Evolutionary conservation across 2,113 vertebrate genomes (phyloP), one percentile per base, ranked within the genome.

Genomic region (Ariopsis seemanni): DNA sequence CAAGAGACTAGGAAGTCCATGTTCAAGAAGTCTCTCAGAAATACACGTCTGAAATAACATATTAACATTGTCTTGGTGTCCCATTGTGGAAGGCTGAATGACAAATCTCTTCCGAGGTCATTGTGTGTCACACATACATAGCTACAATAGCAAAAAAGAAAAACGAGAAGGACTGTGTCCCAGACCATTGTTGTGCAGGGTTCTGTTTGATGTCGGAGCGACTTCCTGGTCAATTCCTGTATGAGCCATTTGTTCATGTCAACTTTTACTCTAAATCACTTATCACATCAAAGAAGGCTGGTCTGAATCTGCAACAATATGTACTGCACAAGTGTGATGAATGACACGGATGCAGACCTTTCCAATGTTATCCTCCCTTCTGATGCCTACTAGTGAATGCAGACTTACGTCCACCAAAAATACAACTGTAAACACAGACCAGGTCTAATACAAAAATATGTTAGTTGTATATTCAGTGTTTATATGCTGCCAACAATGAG

Each of bases 281-380:
- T 93, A 94, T 90, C 93, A 91, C 94, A 95, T 96, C 94, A 95
- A 95, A 95, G 94, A 93, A 90, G 90, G 86, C 83, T 86, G 83
- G 87, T 92, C 91, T 84, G 91, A 91, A 90, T 89, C 91, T 18
- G 55, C 85, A 88, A 96, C 95, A 95, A 95, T 94, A 89, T 89
- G 82, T 92, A 92, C 90, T 91, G 87, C 91, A 90, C 90, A 92
- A 91, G 89, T 89, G 85, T 92, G 89, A 93, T 93, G 93, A 94
- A 94, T 92, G 94, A 95, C 92, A 92, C 94, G 94, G 93, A 94
- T 94, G 86, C 93, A 92, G 92, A 93, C 90, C 90, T 71, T 85
- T 80, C 89, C 91, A 94, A 92, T 88, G 90, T 90, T 88, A 94
- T 94, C 92, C 94, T 94, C 88, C 92, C 88, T 78, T 90, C 88